Base-by-base conservation (phyloP, 30 jellyfish, hydroid and myxozoan species). In the Aurelia coerulea region DNA sequence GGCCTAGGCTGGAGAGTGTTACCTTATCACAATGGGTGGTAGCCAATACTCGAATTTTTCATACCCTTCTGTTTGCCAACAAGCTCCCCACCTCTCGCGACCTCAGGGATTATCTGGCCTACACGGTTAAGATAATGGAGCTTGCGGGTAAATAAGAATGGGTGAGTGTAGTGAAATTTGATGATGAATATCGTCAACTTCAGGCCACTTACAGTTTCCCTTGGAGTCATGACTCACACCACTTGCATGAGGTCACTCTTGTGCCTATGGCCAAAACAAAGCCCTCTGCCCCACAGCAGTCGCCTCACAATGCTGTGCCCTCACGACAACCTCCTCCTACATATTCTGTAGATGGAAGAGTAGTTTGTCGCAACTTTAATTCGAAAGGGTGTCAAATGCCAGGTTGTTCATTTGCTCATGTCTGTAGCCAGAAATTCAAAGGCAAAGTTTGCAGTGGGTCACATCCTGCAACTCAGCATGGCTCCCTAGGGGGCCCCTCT, bases 181-280 rank as follows among this genome's bases (percentile, higher is more conserved):
- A 67, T 15, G 42, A 67, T 67, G 42, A 67, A 67, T 4, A 67
- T 15, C 78, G 78, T 13, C 49, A 29, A 15, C 54, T 67, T 29
- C 78, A 67, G 78, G 53, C 49, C 3, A 39, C 50, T 39, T 39
- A 39, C 50, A 39, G 50, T 39, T 39, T 39, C 50, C 78, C 78
- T 14, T 67, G 78, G 78, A 37, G 53, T 16, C n/a, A 32, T 29
- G 78, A 67, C 54, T 29, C 49, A 7, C 49, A 37, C 33, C 78
- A 67, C 42, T 37, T 67, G 54, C 78, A 67, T 29, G 78, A 67
- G 42, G 42, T 67, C 49, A 67, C 33, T 17, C 78, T 67, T 67
- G 49, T 29, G 19, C 42, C 33, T 17, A 29, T 32, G 19, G 33
- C 53, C 19, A 32, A 37, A 17, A 4, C 78, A 6, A 13, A 14